Conservation (phyloP, 2,113 vertebrate species). For the Athene cunicularia region DNA sequence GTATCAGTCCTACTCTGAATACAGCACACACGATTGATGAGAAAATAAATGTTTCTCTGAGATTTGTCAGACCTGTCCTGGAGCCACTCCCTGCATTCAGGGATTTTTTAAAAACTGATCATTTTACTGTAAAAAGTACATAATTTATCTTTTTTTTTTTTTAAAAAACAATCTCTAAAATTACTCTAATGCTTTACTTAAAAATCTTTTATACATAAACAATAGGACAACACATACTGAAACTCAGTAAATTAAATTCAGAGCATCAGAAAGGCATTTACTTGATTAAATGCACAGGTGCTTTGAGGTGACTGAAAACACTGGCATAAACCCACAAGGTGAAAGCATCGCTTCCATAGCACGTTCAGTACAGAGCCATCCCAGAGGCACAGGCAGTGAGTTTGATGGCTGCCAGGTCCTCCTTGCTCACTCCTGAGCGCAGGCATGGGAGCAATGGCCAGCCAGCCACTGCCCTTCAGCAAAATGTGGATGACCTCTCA, state of each 20-base stretch:
- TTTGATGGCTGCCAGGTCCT: accelerated
- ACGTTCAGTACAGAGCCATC: not conserved
- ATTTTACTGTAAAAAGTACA: not conserved
- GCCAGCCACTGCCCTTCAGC: not conserved
- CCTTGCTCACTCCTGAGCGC: not conserved
- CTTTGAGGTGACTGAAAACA: not conserved
- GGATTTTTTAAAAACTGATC: not conserved
- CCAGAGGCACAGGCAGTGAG: not conserved
- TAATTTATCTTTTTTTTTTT: accelerated
- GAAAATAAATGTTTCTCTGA: not conserved
- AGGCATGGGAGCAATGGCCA: not conserved
- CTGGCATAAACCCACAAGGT: not conserved
- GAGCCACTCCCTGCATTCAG: not conserved
- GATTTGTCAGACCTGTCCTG: not conserved
- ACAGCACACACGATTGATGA: not conserved
- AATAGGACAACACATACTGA: not conserved
- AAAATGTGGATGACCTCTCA: accelerated
- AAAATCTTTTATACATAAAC: not conserved
- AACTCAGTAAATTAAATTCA: not conserved
- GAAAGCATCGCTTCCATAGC: not conserved
- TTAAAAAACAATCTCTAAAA: not conserved
- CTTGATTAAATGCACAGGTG: not conserved
- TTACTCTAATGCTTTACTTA: not conserved
- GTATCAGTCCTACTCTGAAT: not conserved
- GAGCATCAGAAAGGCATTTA: not conserved